Evolutionary conservation across 2,888 invertebrate species (phyloP).

Genomic region (Camptogramma bilineatum): DNA sequence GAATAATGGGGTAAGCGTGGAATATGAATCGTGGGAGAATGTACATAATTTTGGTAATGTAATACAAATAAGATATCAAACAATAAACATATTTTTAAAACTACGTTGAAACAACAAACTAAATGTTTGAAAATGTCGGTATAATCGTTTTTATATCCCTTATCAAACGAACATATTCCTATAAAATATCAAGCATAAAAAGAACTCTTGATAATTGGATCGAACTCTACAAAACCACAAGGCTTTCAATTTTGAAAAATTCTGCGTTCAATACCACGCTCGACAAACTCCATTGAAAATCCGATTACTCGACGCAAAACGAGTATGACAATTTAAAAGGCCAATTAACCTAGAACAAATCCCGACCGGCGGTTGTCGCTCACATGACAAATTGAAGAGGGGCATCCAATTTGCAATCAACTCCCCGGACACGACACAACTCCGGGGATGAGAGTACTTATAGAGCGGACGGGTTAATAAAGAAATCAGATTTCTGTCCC

Average conservation of each 20-base stretch:
- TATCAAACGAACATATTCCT: too few relatives aligned
- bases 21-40: too few relatives aligned
- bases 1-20: too few relatives aligned
- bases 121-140: too few relatives aligned
- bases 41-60: too few relatives aligned
- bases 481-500: conserved; percentile 13
- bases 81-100: too few relatives aligned
- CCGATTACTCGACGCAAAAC: conserved; percentile 22
- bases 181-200: too few relatives aligned
- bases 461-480: conserved; percentile 28
- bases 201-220: too few relatives aligned
- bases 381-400: conserved; percentile 35
- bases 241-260: conserved; percentile 2
- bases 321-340: conserved; percentile 28
- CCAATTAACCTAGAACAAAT: conserved; percentile 39
- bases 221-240: not conserved
- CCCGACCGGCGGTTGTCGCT: conserved; percentile 34
- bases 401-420: conserved; percentile 31
- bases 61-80: too few relatives aligned
- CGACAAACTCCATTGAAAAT: conserved; percentile 22
- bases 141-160: too few relatives aligned
- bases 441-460: conserved; percentile 11
- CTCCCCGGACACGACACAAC: conserved; percentile 20
- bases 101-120: too few relatives aligned
- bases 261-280: conserved; percentile 7